Evolutionary conservation across 1,140 invertebrate species (phyloP).

Genomic region (Ips nitidus): DNA sequence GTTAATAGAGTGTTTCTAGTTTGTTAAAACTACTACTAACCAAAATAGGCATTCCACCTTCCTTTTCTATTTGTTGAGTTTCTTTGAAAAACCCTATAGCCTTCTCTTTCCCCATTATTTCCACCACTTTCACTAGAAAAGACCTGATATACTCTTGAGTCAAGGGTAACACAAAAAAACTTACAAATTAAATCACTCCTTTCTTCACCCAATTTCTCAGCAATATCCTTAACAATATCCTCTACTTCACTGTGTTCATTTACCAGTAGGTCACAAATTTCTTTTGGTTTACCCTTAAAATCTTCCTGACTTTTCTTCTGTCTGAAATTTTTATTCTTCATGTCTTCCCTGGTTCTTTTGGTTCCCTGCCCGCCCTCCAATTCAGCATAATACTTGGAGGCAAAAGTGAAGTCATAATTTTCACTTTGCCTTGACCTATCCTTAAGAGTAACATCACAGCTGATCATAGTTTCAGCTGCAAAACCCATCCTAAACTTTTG

Average conservation of each 20-base stretch:
- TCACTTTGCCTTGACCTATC: constrained; percentile 61
- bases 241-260: constrained; percentile 57
- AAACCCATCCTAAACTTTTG: background rate
- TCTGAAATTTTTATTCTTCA: constrained; percentile 59
- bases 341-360: constrained; percentile 63
- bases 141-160: constrained; percentile 39
- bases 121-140: constrained; percentile 68
- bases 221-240: constrained; percentile 68
- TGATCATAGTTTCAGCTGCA: constrained; percentile 59
- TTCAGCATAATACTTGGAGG: constrained; percentile 31
- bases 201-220: constrained; percentile 68
- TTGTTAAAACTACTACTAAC: constrained; percentile 51
- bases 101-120: constrained; percentile 70
- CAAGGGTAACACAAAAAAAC: constrained; percentile 40
- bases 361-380: constrained; percentile 50
- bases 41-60: constrained; percentile 81
- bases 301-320: constrained; percentile 23
- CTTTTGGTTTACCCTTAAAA: constrained; percentile 55
- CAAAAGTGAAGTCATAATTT: constrained; percentile 57
- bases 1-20: background rate
- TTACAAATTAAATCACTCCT: constrained; percentile 72
- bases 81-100: constrained; percentile 75
- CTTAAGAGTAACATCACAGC: constrained; percentile 60
- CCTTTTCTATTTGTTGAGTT: constrained; percentile 76
- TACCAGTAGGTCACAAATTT: constrained; percentile 57